phyloP scores from a whole-genome alignment of 2,797 vertebrate genomes.

The Eulemur coronatus region DNA sequence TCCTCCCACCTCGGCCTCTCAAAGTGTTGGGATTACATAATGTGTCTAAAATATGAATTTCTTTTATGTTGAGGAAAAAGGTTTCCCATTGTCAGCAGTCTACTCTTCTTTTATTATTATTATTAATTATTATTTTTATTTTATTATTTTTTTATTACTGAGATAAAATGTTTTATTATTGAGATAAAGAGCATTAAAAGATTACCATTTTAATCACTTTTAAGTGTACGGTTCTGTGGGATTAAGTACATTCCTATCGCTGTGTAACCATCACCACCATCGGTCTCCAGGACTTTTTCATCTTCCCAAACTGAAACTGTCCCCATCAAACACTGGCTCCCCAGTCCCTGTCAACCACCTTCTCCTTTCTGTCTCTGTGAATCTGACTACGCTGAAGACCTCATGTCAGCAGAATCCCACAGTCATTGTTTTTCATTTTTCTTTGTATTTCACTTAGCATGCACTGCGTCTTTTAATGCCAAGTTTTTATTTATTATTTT shows the following conservation, averaged over 20 bases:
- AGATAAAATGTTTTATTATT: background rate
- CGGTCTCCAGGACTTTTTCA: background rate
- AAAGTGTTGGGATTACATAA: no score
- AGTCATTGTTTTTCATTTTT: accelerated
- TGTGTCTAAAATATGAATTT: background rate
- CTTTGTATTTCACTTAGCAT: background rate
- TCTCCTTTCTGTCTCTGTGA: background rate
- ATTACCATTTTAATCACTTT: no score
- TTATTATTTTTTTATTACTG: no score
- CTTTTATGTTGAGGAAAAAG: background rate
- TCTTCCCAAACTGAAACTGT: background rate
- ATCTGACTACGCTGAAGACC: accelerated
- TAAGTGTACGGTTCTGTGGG: accelerated
- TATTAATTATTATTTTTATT: no score
- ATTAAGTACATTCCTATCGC: no score
- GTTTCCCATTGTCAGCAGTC: background rate
- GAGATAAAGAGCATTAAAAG: background rate
- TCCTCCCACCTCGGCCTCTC: no score
- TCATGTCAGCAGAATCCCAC: accelerated
- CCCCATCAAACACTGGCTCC: background rate
- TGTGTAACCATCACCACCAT: background rate
- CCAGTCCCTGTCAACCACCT: accelerated
- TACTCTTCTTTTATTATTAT: background rate
- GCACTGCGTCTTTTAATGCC: background rate
- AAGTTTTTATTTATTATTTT: no score